Evolutionary conservation across 1,140 invertebrate species (phyloP), one percentile per base, ranked within the genome.

Genomic region (Ceratina australensis): DNA sequence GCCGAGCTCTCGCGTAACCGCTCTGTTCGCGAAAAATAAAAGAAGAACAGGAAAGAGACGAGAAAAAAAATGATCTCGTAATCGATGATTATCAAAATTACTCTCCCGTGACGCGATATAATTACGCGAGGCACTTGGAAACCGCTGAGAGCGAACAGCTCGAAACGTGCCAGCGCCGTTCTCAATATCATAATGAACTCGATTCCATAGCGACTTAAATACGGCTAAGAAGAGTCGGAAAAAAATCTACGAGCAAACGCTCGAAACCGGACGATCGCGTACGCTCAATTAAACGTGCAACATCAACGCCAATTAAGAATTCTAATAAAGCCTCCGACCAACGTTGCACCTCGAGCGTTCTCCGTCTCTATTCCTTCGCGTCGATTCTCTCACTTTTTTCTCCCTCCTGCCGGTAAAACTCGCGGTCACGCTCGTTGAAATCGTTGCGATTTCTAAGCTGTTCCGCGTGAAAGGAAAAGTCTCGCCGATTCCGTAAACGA

Each of bases 401-500:
- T n/a, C n/a, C n/a, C n/a, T n/a, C n/a, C n/a, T n/a, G n/a, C n/a
- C 18, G 12, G 65, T 18, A 26, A 28, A 3, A 7, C 13, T 20
- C n/a, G 22, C 16, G 26, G 50, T 73, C 24, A n/a, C 16, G 16
- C 22, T 24, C 47, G 18, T 24, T n/a, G 63, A 75, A 75, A 49
- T 26, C 28, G 33, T 20, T 42, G 20, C 3, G 18, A 49, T 67
- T n/a, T 24, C 24, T 16, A 4, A 13, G 54, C 5, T 22, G 54
- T 68, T 26, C 49, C 63, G 20, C 18, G 65, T 54, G 74, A 71
- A 71, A 71, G 65, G 74, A 76, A 76, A 76, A 67, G 64, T 61
- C n/a, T 8, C 8, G 15, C n/a, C n/a, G 33, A 50, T 33, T 28
- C 66, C 20, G 28, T 47, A 52, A 77, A 77, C 59, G 65, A 61